Conservation (phyloP, 2,113 vertebrate species). For the Corythornis cristatus region DNA sequence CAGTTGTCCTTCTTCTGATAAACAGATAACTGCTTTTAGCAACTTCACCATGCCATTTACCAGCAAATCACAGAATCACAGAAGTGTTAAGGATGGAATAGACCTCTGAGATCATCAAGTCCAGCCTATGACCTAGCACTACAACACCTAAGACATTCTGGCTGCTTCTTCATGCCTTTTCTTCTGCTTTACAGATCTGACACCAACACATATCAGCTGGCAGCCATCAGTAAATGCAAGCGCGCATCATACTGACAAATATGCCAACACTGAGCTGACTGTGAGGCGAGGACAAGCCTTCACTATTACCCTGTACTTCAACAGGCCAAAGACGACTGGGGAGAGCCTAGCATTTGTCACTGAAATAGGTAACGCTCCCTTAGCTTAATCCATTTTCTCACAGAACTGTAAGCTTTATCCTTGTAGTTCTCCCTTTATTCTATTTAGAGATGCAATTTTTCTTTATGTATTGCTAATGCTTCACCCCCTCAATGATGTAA, state of each 20-base stretch:
- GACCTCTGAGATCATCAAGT: no score
- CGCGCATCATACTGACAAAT: conserved; percentile 72
- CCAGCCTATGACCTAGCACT: no score
- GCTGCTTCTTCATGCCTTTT: neutral
- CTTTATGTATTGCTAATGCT: neutral
- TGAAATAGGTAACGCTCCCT: conserved; percentile 72
- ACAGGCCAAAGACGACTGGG: conserved; percentile 2
- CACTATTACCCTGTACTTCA: conserved; percentile 65
- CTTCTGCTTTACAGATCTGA: conserved; percentile 35
- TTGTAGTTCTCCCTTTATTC: neutral
- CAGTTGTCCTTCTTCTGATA: neutral
- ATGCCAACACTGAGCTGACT: conserved; percentile 45
- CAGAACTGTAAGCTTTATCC: neutral
- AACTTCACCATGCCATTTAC: neutral
- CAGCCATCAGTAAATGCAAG: conserved; percentile 52
- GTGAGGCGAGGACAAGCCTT: conserved; percentile 76
- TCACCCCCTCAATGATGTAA: fast-evolving
- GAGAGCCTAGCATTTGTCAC: conserved; percentile 72
- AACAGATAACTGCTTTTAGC: neutral
- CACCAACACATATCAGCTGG: conserved; percentile 71
- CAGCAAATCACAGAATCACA: neutral
- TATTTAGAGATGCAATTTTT: neutral
- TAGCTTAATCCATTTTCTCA: neutral
- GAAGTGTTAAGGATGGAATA: no score
- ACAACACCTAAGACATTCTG: neutral